Evolutionary conservation across 2,797 vertebrate genomes (phyloP).

Genomic region (Fundulus diaphanus): DNA sequence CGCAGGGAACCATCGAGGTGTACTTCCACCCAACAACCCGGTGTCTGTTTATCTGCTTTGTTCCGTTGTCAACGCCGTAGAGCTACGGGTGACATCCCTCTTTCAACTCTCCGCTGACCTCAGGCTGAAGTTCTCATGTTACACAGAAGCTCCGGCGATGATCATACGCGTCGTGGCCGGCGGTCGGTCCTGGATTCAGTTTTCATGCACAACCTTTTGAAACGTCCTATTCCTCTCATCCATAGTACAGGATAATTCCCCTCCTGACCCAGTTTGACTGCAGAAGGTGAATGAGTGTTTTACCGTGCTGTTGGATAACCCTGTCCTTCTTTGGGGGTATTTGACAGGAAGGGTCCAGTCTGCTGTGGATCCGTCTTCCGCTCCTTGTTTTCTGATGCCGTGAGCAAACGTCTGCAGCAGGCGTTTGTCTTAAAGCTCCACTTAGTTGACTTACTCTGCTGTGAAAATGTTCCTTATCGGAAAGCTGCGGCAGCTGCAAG

Average conservation of each 20-base stretch:
- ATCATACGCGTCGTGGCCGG: constrained; percentile 20
- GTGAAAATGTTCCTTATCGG: constrained; percentile 50
- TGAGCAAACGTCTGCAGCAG: constrained; percentile 36
- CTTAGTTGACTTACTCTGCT: constrained; percentile 52
- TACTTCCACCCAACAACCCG: too few species aligned
- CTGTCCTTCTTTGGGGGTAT: background rate
- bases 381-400: constrained; percentile 23
- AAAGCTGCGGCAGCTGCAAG: constrained; percentile 14
- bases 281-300: constrained; percentile 1
- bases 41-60: background rate
- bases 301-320: background rate
- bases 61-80: background rate
- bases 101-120: constrained; percentile 24
- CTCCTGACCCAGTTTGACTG: constrained; percentile 29
- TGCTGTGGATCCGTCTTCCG: constrained; percentile 4
- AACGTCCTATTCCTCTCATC: constrained; percentile 50
- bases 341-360: background rate
- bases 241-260: constrained; percentile 56
- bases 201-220: constrained; percentile 55
- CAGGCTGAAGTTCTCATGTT: constrained; percentile 44
- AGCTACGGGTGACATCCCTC: constrained; percentile 13
- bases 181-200: constrained; percentile 49
- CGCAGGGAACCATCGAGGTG: too few species aligned
- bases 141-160: constrained; percentile 51
- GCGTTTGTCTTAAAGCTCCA: constrained; percentile 40